phyloP scores from a whole-genome alignment of 2,113 vertebrate species.

The Anguilla japonica region DNA sequence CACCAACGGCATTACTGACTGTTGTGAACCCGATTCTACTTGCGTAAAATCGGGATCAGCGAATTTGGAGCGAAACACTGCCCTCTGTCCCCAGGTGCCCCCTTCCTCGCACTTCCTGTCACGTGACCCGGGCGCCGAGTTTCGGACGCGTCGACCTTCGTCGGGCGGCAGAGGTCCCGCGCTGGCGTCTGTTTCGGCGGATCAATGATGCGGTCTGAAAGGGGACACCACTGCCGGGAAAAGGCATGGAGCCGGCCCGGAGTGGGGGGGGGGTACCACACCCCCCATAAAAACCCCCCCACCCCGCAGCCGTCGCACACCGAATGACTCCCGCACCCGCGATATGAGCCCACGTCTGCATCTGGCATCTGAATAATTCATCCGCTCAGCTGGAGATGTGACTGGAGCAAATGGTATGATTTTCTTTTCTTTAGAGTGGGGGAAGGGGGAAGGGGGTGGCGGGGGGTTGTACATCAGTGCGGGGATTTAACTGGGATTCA shows the following conservation, averaged over 20 bases:
- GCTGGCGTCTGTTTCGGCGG: neutral
- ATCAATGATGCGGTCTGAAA: slow-evolving; percentile 26
- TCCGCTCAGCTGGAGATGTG: neutral
- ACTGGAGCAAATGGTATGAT: neutral
- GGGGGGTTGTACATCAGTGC: neutral
- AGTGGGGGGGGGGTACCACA: neutral
- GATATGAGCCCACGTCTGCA: neutral
- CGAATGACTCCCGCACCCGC: too few species aligned
- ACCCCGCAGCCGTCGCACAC: neutral
- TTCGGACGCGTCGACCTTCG: neutral
- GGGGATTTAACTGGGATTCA: neutral
- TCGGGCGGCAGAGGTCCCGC: slow-evolving; percentile 5
- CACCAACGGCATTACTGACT: neutral
- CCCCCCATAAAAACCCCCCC: neutral
- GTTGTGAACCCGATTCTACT: too few species aligned
- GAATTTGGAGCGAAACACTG: neutral
- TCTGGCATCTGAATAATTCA: neutral
- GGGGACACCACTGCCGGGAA: neutral
- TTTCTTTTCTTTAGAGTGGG: neutral
- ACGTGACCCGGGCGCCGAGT: neutral
- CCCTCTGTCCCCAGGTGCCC: neutral
- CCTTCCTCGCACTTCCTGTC: neutral
- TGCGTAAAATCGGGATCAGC: neutral
- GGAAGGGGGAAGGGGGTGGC: too few species aligned
- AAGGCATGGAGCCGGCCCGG: neutral